A percentile compares a stretch with the other conserved stretches of the same genome.
phyloP scores from a whole-genome alignment of 1,140 invertebrate species.

The Nomia melanderi region DNA sequence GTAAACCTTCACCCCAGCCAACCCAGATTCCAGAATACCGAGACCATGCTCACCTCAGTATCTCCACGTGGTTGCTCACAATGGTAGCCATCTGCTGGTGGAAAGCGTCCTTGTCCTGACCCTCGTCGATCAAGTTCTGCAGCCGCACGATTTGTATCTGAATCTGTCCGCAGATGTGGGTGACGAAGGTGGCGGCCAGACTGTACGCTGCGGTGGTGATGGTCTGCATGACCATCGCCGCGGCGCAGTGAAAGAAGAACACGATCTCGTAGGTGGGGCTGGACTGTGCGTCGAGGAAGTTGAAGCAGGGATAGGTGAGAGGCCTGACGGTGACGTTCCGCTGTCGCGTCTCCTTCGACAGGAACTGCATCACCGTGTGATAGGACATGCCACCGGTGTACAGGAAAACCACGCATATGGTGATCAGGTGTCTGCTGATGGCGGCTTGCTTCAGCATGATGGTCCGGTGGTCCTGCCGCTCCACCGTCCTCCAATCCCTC shows the following conservation, averaged over 20 bases:
- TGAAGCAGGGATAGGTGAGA: conserved; percentile 62
- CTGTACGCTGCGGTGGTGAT: conserved; percentile 60
- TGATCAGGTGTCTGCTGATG: conserved; percentile 46
- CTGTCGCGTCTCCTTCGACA: conserved; percentile 14
- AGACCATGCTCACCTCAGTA: conserved; percentile 53
- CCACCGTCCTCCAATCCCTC: conserved; percentile 55
- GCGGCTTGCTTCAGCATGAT: conserved; percentile 50
- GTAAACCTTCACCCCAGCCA: too few species aligned
- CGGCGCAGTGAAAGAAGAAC: conserved; percentile 58
- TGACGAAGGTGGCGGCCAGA: conserved; percentile 63
- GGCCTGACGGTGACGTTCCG: conserved; percentile 37
- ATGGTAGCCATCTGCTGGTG: conserved; percentile 11
- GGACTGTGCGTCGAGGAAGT: conserved; percentile 60
- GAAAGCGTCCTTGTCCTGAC: not conserved
- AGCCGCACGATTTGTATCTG: conserved; percentile 49
- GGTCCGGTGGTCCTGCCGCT: conserved; percentile 4
- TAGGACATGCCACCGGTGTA: conserved; percentile 58
- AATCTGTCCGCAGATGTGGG: conserved; percentile 65
- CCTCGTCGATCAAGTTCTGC: conserved; percentile 26
- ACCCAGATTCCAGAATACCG: too few species aligned
- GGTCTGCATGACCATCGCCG: conserved; percentile 58
- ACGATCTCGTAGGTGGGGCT: conserved; percentile 66
- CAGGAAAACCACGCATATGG: conserved; percentile 40
- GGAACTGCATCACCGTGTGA: conserved; percentile 45
- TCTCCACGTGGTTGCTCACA: conserved; percentile 32